phyloP scores from a whole-genome alignment of 2,113 vertebrate genomes.

The Columbina picui region DNA sequence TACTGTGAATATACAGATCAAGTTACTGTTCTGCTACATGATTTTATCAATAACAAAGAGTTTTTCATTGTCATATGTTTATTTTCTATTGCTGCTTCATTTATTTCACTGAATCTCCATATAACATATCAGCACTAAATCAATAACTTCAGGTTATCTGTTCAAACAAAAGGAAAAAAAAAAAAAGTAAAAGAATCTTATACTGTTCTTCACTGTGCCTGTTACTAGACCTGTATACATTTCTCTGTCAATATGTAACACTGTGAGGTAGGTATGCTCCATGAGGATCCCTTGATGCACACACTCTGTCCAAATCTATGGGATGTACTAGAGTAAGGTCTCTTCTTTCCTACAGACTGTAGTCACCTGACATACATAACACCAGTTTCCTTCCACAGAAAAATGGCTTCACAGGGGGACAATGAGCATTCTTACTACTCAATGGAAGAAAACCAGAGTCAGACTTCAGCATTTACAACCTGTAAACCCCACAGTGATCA shows the following conservation, averaged over 20 bases:
- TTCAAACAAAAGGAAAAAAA: neutral
- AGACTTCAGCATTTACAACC: neutral
- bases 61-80: neutral
- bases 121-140: neutral
- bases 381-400: neutral
- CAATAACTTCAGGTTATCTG: neutral
- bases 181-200: neutral
- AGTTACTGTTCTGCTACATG: neutral
- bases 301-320: neutral
- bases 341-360: neutral
- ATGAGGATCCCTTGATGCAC: neutral
- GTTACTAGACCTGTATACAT: neutral
- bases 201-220: neutral
- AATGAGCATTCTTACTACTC: neutral
- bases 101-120: neutral
- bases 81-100: neutral
- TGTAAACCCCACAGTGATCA: neutral
- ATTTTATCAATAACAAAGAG: neutral
- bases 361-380: neutral
- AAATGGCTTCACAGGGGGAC: neutral
- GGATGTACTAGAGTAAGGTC: neutral
- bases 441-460: neutral
- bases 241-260: neutral
- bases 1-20: neutral
- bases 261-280: neutral